Base-by-base conservation (phyloP, 1,140 invertebrate genomes). In the Cataglyphis hispanica region DNA sequence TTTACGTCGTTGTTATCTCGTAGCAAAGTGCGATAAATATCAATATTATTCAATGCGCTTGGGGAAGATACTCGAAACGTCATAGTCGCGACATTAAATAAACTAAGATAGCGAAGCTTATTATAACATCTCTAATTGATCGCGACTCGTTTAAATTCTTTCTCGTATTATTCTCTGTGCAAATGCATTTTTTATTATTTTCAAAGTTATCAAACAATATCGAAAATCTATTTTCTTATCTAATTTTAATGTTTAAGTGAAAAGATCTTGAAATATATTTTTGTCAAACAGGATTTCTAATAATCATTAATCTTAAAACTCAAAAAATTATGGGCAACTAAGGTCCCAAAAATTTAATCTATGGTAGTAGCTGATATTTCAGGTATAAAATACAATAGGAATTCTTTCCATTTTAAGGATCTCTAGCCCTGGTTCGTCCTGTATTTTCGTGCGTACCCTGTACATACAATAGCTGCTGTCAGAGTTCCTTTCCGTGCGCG, bases 381-480 rank as follows among this genome's bases (percentile, higher is more conserved):
- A 50, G 11, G 31, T 19, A 40, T 13, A 16, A 50, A 50, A 19
- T 50, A 50, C 16, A 50, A 1, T 50, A 46, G 46, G 3, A 1
- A 2, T 13, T 25, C 19, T 72, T 72, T 72, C 13, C 11, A 27
- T 34, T 72, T 56, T 43, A 81, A 8, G 37, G 34, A 3, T 75
- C 53, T 22, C 37, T 11, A 31, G 19, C 19, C 43, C 76, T 66
- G 16, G 3, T 43, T 22, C 77, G 50, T 72, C 11, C 10, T 70
- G 19, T 22, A 53, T 43, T 37, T 81, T 5, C 67, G 25, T 83
- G 37, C 67, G 67, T 61, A 37, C 37, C 53, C 13, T 37, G 34
- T 69, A 53, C 66, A 25, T 70, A 81, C 66, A 81, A 81, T 72
- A 81, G 78, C 66, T 27, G 37, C 16, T 83, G 78, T 83, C 50